Evolutionary conservation across 2,888 invertebrate genomes (phyloP), one percentile per base, ranked within the genome.

Genomic region (Pemphredon lugubris): DNA sequence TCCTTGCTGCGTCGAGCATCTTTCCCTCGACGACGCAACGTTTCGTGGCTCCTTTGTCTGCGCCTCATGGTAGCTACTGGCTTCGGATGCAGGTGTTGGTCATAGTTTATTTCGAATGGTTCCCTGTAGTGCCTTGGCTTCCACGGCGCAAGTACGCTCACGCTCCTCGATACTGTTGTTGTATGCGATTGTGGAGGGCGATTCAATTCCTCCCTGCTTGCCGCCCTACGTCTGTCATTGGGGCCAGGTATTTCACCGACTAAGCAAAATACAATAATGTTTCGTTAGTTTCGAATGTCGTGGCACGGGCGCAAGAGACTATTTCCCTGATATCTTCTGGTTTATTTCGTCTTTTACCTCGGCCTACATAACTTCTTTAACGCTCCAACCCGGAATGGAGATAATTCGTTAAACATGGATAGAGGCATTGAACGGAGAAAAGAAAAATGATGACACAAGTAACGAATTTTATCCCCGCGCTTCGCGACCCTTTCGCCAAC

Each of bases 161-260:
- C 95, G 69, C 95, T 96, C 55, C 91, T 87, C 9, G 96, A 95
- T 20, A 96, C 93, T 44, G 94, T 95, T 79, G 93, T 93, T 50
- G 94, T 93, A 88, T 95, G 94, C 11, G 92, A 91, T 72, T 91
- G 91, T 69, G 92, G 87, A 2, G 92, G 90, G 82, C 92, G 92
- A 47, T 93, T 93, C 2, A 96, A 91, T 89, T 96, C 96, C 84
- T 96, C 96, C 18, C 95, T 92, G 26, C 96, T 96, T 23, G 92
- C 91, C 13, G 93, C 92, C 39, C 95, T 92, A 81, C 92, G 91
- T 75, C 93, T 92, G 2, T 91, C 90, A 55, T 91, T 91, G 30
- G 95, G 95, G 82, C 95, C 94, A 14, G 96, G 96, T 86, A 96
- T 96, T 88, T 95, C 96, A 65, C 96, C 96, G 84, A 96, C 95